Base-by-base conservation (phyloP, 2,888 invertebrate genomes). In the Cerceris ruficornis region DNA sequence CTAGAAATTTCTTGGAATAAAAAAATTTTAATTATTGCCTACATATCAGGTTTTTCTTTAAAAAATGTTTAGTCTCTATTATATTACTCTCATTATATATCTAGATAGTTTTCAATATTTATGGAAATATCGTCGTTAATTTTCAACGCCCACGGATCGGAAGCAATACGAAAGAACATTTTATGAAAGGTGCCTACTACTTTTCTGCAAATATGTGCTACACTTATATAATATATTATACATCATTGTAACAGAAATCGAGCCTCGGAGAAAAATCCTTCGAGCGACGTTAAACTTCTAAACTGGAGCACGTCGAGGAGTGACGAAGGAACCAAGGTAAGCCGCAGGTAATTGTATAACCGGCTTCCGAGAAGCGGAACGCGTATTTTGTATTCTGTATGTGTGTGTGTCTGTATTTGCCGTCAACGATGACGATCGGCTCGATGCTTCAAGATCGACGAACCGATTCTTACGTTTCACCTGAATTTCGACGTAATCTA, bases 291-390 rank as follows among this genome's bases (percentile, higher is more conserved):
- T 74, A 72, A 75, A 85, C 76, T 69, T 75, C 42, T 79, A 82
- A 82, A 85, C 79, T 85, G 80, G 85, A 85, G 86, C 85, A 82
- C 80, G 82, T 80, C 81, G 65, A 65, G 59, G 58, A 77, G 71
- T 84, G 84, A 86, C 83, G 81, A 86, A 69, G 71, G 81, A 88
- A 86, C 75, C 86, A 84, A 87, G 89, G 89, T 90, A 89, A 90
- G 88, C 88, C 85, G 74, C 86, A 85, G 69, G 87, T 89, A 90
- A 90, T 90, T 90, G 90, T 89, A 90, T 90, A 90, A 89, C 89
- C 89, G 89, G 90, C 88, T 90, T 84, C 85, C 76, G 77, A 84
- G 87, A 86, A 90, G 80, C 86, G 84, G 83, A 88, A 88, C 85
- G 84, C 84, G 83, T 82, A 76, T 62, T 60, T 64, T 50, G 61